Conservation (phyloP, 2,113 vertebrate genomes). For the Carollia perspicillata region DNA sequence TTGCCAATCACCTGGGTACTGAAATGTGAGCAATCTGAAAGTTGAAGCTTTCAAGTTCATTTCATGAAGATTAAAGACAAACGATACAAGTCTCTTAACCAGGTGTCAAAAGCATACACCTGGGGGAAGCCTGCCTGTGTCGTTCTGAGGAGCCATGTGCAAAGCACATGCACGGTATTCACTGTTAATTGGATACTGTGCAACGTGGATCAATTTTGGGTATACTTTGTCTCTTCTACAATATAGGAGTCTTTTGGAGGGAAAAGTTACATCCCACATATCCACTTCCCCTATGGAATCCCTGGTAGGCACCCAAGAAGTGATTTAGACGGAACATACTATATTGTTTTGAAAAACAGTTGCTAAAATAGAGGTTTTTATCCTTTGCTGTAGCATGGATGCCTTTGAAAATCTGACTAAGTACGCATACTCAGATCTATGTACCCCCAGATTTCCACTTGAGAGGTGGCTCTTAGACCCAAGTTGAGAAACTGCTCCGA, state of each 20-base stretch:
- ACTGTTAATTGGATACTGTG: accelerated
- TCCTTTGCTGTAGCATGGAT: neutral
- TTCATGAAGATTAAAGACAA: neutral
- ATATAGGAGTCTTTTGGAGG: neutral
- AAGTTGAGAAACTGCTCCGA: neutral
- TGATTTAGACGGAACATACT: neutral
- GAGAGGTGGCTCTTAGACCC: neutral
- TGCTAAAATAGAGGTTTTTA: neutral
- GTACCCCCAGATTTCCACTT: neutral
- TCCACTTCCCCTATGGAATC: neutral
- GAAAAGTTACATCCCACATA: neutral
- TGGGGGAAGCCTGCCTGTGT: accelerated
- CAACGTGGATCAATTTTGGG: neutral
- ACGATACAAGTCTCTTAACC: neutral
- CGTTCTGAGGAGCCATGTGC: neutral
- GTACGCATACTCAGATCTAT: neutral
- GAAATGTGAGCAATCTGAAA: neutral
- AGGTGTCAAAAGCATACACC: neutral
- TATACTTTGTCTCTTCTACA: neutral
- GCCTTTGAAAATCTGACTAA: neutral
- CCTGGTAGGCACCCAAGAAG: neutral
- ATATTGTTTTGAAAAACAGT: neutral
- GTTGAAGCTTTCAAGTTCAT: neutral
- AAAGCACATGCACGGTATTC: too few relatives aligned
- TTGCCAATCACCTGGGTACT: neutral